These are phyloP conservation scores for Caenorhabditis sp. DNA, from an alignment of 2,888 invertebrate species.

Conservation along the genomic window DNA sequence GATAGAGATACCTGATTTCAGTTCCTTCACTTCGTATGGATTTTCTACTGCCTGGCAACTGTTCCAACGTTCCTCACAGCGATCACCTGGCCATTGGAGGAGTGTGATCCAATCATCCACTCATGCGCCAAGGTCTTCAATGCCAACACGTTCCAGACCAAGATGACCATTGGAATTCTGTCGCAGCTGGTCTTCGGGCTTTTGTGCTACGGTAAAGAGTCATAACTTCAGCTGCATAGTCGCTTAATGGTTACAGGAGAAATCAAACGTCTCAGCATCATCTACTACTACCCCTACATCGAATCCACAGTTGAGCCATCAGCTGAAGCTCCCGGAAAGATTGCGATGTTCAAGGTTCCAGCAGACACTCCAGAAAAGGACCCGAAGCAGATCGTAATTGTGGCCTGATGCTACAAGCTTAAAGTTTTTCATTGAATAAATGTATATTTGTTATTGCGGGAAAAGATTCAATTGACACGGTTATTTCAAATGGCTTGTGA, in stretches of 20 bases:
- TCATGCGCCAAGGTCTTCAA: not conserved
- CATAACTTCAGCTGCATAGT: too few relatives aligned
- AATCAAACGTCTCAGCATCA: slow-evolving; percentile 13
- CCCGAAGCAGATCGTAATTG: slow-evolving; percentile 22
- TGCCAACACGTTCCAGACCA: not conserved
- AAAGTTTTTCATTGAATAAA: too few relatives aligned
- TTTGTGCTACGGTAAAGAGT: not conserved
- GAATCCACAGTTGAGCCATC: not conserved
- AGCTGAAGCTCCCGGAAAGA: not conserved
- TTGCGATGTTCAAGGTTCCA: not conserved
- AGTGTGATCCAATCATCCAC: not conserved
- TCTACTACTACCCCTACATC: not conserved
- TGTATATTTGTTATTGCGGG: too few relatives aligned
- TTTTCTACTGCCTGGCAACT: slow-evolving; percentile 21
- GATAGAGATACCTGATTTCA: not conserved
- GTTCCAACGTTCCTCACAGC: slow-evolving; percentile 28
- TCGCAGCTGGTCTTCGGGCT: not conserved
- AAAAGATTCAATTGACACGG: too few relatives aligned
- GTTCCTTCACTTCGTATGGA: slow-evolving; percentile 8
- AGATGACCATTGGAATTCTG: slow-evolving; percentile 4
- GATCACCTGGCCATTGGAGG: not conserved
- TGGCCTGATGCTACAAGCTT: slow-evolving; percentile 4
- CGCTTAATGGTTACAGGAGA: slow-evolving; percentile 17
- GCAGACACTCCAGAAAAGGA: slow-evolving; percentile 10
- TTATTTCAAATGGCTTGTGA: too few relatives aligned